Base-by-base conservation (phyloP, 2,113 vertebrate genomes). In the Pelecanoides urinatrix region DNA sequence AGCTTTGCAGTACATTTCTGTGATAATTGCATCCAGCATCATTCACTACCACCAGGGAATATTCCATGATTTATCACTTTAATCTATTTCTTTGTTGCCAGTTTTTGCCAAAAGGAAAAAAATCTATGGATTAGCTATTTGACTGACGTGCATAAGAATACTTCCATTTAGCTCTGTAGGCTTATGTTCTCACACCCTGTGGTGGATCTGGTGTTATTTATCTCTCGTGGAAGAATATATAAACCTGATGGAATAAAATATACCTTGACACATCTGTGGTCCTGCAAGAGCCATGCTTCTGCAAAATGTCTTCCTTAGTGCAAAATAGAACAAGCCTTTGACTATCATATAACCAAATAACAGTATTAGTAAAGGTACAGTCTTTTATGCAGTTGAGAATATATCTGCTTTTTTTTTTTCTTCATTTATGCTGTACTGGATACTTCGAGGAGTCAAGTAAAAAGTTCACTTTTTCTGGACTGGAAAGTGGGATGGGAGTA, bases 61-160 rank as follows among this genome's bases (percentile, higher is more conserved):
- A 77, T 36, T 59, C 16, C 21, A 21, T 65, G 59, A 84, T 85
- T 92, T 94, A 81, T 61, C 40, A 68, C 16, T 85, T 95, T 30
- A 85, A 94, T 91, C 40, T 55, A 50, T 78, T 94, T 81, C 9
- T 89, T 71, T 61, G 16, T 56, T 89, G 27, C 14, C 13, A 40
- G 11, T 42, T 78, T 93, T 70, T 91, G 52, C 30, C 61, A 81
- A 80, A 81, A 78, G 6, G 4, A 45, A 62, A 68, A 70, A 75
- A 65, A 14, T 14, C 29, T 30, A 3, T 58, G 22, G 52, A 59
- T 89, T 70, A 78, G 32, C n/a, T 91, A 13, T 91, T 65, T 81
- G 47, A 61, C 17, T 62, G 22, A 21, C 0, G 0, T 49, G 50
- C 68, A 27, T 16, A 61, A 4, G 40, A 72, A 73, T 49, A 75